These are phyloP conservation scores for Eptesicus fuscus DNA, from an alignment of 2,113 vertebrate genomes.

Conservation along the genomic window DNA sequence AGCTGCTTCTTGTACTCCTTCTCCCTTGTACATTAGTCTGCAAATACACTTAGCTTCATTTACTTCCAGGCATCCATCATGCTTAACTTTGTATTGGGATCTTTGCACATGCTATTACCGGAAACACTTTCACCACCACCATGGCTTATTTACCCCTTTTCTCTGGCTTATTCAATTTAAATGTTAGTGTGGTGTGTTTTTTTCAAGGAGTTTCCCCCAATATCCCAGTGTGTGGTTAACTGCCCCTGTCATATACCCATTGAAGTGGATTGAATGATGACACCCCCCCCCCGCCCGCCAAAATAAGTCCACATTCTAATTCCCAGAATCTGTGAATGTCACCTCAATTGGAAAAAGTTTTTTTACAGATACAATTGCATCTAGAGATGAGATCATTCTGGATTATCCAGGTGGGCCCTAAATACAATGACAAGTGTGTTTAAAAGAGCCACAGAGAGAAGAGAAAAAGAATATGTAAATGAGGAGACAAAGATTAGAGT, in stretches of 20 bases:
- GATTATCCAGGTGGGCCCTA: background rate
- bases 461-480: background rate
- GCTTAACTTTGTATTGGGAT: background rate
- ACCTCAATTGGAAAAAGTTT: background rate
- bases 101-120: background rate
- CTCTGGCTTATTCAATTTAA: background rate
- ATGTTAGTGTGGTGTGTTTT: background rate
- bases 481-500: background rate
- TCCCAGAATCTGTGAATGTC: background rate
- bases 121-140: background rate
- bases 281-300: accelerated
- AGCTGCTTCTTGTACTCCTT: background rate
- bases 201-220: background rate
- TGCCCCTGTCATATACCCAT: background rate
- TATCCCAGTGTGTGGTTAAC: background rate
- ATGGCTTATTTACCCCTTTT: background rate
- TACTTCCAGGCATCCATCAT: background rate
- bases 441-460: background rate
- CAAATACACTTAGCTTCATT: background rate
- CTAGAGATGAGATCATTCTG: background rate
- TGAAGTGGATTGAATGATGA: background rate
- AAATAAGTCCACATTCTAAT: background rate
- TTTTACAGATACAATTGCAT: background rate
- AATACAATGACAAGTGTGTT: background rate
- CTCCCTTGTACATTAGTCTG: background rate